Evolutionary conservation across 2,797 vertebrate species (phyloP), one percentile per base, ranked within the genome.

Genomic region (Dendrocincla fuliginosa): DNA sequence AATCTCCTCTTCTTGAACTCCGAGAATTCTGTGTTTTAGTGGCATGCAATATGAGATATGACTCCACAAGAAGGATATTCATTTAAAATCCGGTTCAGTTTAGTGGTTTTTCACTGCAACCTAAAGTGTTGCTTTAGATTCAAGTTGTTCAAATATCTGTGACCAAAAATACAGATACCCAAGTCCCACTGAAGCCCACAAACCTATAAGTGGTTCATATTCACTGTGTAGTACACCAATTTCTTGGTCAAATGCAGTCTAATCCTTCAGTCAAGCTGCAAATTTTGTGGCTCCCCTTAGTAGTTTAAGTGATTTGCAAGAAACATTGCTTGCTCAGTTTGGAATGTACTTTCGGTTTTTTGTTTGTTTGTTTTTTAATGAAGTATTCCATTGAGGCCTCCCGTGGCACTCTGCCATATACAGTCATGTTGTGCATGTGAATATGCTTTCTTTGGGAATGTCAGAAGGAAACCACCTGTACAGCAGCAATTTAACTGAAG

Each of bases 311-410:
- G 9, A 44, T 64, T 71, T 61, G 39, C 42, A 41, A 20, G 9
- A 59, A 74, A 39, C 23, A 6, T 70, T 83, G 69, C 41, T 88
- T 74, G 60, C 90, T 77, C 24, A 4, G 3, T 70, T 64, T 84
- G 60, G 76, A 94, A 56, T 68, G 91, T 71, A 59, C 46, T 89
- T 86, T 70, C 0, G 0, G 0, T 2, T 67, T 35, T 73, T 47
- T 69, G 67, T 85, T 90, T 94, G 76, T 67, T 94, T 92, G 67
- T 9, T 92, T 88, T 81, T 84, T 70, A 52, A 77, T 86, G 30
- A 81, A 59, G 57, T 57, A 28, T 93, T 93, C 64, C 23, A 41
- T 7, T 68, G 65, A 75, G 49, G 46, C 60, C 17, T 94, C 39
- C 24, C 0, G 0, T 69, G 85, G 64, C 87, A 70, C 55, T 63